Base-by-base conservation (phyloP, 1,140 invertebrate genomes). In the Sycophila sp. region DNA sequence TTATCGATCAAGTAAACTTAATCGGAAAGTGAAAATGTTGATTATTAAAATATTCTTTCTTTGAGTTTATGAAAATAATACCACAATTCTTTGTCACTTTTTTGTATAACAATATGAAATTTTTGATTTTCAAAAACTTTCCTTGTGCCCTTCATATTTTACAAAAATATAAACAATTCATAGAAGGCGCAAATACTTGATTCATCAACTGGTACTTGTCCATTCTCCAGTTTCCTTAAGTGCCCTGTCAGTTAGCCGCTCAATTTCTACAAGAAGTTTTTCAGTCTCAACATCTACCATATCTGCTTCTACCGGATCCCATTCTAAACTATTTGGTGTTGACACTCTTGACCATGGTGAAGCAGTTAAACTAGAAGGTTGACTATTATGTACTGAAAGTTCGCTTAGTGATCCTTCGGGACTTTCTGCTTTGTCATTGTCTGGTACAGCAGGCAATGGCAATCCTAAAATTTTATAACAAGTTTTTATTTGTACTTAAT, bases 291-390 rank as follows among this genome's bases (percentile, higher is more conserved):
- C 76, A 73, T 88, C 87, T 71, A 77, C 77, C 24, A 87, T 76
- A 71, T 88, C 86, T 4, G 83, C 82, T 70, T 87, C 87, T 2
- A 87, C 85, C 15, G 85, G 87, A 78, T 89, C 88, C 88, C 88
- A 89, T 79, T 89, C 87, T 65, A 89, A 81, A 53, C 87, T 88
- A 76, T 88, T 86, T 28, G 85, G 86, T n/a, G 86, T 87, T 5
- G 87, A 88, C 36, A 88, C 82, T 62, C 85, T 79, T 15, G 87
- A 89, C 86, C 87, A 88, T 45, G 85, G 85, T 34, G 87, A 86
- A 69, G 77, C 78, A 24, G 80, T 83, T 68, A 84, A 75, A 68
- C 78, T 82, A 72, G 78, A 81, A 34, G 79, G 78, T 53, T 78
- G 82, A 70, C 80, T 83, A 68, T 77, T 78, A 19, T 81, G 73